Conservation (phyloP, 37 sponge, comb jelly and placozoan species). For the Crambe crambe region DNA sequence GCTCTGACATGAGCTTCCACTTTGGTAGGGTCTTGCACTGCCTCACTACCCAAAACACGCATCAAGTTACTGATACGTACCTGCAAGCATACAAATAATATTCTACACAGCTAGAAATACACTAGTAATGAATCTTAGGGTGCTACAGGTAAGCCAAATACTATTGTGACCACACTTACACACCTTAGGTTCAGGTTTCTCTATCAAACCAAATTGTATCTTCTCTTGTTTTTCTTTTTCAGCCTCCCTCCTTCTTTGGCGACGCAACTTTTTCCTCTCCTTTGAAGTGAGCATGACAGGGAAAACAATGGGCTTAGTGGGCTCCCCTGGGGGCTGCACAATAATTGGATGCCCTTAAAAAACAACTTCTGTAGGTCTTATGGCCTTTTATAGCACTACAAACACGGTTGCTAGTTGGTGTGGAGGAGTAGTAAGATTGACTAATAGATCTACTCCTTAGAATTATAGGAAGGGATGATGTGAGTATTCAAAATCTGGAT, state of each 20-base stretch:
- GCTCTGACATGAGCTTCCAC: constrained; percentile 94
- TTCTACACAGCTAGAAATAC: neutral
- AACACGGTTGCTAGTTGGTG: no score
- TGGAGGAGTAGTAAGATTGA: no score
- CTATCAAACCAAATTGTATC: constrained; percentile 90
- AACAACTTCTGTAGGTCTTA: no score
- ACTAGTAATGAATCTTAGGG: no score
- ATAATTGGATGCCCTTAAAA: constrained; percentile 95
- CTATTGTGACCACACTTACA: neutral
- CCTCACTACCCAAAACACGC: constrained; percentile 95
- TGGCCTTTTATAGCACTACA: no score
- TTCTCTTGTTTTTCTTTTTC: constrained; percentile 98
- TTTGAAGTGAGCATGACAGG: constrained; percentile 80
- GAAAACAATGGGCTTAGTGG: constrained; percentile 24
- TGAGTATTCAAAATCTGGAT: no score
- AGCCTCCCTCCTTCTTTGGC: constrained; percentile 82
- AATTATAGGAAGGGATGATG: no score
- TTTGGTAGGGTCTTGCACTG: constrained; percentile 98
- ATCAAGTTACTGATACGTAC: constrained; percentile 96
- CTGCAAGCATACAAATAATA: constrained; percentile 8
- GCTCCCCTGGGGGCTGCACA: constrained; percentile 76
- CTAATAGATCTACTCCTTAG: no score
- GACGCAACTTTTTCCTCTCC: constrained; percentile 92
- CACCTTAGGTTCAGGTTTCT: constrained; percentile 94
- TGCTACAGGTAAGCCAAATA: no score